Base-by-base conservation (phyloP, 2,113 vertebrate species). In the Menidia beryllina region DNA sequence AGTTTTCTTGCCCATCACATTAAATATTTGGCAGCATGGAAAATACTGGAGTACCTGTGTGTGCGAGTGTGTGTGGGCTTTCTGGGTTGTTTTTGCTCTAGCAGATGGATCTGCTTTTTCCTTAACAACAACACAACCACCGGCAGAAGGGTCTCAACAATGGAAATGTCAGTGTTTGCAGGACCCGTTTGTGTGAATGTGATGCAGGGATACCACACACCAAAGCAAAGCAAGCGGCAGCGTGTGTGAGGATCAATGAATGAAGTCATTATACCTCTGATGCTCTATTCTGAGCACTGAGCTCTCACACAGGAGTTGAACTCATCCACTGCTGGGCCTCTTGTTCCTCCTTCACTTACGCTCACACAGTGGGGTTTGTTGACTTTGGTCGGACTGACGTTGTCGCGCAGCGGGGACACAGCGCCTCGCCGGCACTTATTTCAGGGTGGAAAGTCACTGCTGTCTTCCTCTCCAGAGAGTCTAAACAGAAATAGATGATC, bases 331-430 rank as follows among this genome's bases (percentile, higher is more conserved):
- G 7, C 43, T 27, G 4, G 19, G 43, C 61, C 77, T 73, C 85
- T 54, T 15, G 27, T 55, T 58, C 26, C 77, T 81, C 57, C 72
- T 72, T 71, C 57, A 48, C 79, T 84, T 85, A 63, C 78, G 66
- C 72, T 72, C 73, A 58, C 79, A 69, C 83, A 65, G 84, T 7
- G 1, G 78, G 69, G 51, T 71, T 51, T 89, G 83, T 92, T 87
- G 83, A 73, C 66, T 88, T 89, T 92, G 85, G 82, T 84, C 21
- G 49, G 69, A 7, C 83, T 62, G 70, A 67, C 67, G 79, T 75
- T 81, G 86, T 85, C 36, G 9, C 89, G 34, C 85, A 69, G 85
- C 63, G 13, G 83, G 84, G 25, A 50, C 23, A 1, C 72, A 52
- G 65, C 26, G 66, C 69, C 74, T 74, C 3, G 45, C 54, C 47